A percentile compares a stretch with the other conserved stretches of the same genome.
Conservation (phyloP, 2,113 vertebrate genomes). For the Coracopsis vasa region DNA sequence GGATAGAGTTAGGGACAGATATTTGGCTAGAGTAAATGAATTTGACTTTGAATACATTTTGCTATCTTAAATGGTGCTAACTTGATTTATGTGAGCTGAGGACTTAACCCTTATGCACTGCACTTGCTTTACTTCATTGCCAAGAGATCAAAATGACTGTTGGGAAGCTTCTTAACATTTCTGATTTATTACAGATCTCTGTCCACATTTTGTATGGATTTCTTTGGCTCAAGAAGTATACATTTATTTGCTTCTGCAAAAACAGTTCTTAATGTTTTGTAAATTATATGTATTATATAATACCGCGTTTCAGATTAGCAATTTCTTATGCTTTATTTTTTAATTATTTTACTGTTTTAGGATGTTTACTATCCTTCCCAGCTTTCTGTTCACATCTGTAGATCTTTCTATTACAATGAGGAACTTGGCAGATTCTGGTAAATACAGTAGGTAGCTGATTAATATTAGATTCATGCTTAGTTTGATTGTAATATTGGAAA, state of each 20-base stretch:
- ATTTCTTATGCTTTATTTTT: not conserved
- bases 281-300: not conserved
- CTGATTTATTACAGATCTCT: not conserved
- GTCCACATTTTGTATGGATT: not conserved
- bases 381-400: not conserved
- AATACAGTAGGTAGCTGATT: not conserved
- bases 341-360: not conserved
- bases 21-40: slow-evolving; percentile 61
- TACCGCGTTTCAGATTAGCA: not conserved
- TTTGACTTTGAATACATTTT: slow-evolving; percentile 64
- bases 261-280: not conserved
- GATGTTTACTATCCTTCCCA: not conserved
- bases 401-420: not conserved
- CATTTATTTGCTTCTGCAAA: not conserved
- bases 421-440: not conserved
- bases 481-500: not conserved
- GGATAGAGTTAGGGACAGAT: slow-evolving; percentile 60
- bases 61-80: slow-evolving; percentile 62
- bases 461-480: not conserved
- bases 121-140: not conserved
- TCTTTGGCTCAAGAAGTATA: not conserved
- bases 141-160: not conserved
- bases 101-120: slow-evolving; percentile 49
- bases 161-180: not conserved
- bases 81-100: slow-evolving; percentile 52